Evolutionary conservation across 2,113 vertebrate genomes (phyloP).

Genomic region (Burhinus bistriatus): DNA sequence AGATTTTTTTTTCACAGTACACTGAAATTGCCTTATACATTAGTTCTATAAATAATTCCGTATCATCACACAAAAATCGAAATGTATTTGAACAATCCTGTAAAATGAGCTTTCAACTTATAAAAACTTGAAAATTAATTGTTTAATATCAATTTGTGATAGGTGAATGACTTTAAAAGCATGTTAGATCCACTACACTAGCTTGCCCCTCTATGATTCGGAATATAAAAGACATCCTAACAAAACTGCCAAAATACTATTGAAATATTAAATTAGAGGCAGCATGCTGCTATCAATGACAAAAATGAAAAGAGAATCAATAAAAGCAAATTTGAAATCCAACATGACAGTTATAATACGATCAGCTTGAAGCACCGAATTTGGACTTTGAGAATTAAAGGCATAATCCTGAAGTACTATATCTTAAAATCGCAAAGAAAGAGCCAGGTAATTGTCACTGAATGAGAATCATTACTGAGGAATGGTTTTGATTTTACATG

Average conservation of each 20-base stretch:
- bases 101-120: neutral
- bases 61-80: neutral
- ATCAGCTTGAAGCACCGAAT: neutral
- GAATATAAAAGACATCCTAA: neutral
- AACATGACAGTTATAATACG: neutral
- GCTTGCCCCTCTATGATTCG: neutral
- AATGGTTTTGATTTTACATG: neutral
- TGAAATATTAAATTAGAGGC: neutral
- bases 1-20: neutral
- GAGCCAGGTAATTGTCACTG: neutral
- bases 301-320: neutral
- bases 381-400: neutral
- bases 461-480: neutral
- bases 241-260: neutral
- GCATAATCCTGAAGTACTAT: neutral
- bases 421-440: neutral
- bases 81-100: neutral
- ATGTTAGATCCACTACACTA: neutral
- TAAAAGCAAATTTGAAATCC: neutral
- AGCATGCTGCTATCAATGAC: neutral
- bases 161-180: neutral
- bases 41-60: neutral
- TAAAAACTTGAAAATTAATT: neutral
- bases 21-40: neutral
- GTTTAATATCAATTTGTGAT: neutral